A percentile compares a stretch with the other conserved stretches of the same genome.
phyloP scores from a whole-genome alignment of 2,888 invertebrate species.

The Pomacea canaliculata region DNA sequence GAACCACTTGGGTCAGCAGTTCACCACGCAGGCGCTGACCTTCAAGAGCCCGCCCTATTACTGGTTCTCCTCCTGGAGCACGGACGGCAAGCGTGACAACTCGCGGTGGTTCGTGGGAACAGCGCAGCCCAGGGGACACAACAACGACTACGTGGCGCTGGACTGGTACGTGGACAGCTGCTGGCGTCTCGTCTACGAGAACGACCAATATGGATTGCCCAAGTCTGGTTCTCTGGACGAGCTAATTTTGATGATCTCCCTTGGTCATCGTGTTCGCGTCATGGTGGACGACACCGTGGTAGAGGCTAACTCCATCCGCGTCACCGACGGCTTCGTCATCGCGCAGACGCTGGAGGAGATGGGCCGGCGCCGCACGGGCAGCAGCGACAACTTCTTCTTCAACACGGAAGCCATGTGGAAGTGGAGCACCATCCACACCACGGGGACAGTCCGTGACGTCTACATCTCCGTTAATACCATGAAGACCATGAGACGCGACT shows the following conservation, averaged over 20 bases:
- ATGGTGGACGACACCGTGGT: constrained; percentile 24
- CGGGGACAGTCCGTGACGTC: constrained; percentile 29
- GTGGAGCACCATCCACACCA: constrained; percentile 30
- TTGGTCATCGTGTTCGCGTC: constrained; percentile 31
- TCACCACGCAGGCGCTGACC: constrained; percentile 13
- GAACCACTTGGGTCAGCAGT: constrained; percentile 29
- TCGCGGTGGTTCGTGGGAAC: constrained; percentile 32
- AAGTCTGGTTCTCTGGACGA: constrained; percentile 31
- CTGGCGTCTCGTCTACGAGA: constrained; percentile 37
- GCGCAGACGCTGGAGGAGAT: constrained; percentile 43
- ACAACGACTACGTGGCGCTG: constrained; percentile 33
- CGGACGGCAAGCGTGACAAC: constrained; percentile 32
- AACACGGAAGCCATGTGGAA: constrained; percentile 47
- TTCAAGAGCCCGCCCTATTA: constrained; percentile 28
- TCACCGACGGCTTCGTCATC: constrained; percentile 28
- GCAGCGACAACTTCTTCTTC: constrained; percentile 31
- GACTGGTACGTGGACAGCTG: constrained; percentile 36
- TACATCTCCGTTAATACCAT: constrained; percentile 37
- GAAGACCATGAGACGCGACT: constrained; percentile 17
- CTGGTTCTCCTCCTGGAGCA: constrained; percentile 34
- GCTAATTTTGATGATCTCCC: constrained; percentile 44
- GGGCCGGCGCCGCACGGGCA: constrained; percentile 21
- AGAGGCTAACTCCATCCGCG: constrained; percentile 30
- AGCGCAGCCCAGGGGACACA: constrained; percentile 30
- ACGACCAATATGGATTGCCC: constrained; percentile 26